A percentile compares a stretch with the other conserved stretches of the same genome.
phyloP scores from a whole-genome alignment of 2,888 invertebrate species.

The Cephus runcator region DNA sequence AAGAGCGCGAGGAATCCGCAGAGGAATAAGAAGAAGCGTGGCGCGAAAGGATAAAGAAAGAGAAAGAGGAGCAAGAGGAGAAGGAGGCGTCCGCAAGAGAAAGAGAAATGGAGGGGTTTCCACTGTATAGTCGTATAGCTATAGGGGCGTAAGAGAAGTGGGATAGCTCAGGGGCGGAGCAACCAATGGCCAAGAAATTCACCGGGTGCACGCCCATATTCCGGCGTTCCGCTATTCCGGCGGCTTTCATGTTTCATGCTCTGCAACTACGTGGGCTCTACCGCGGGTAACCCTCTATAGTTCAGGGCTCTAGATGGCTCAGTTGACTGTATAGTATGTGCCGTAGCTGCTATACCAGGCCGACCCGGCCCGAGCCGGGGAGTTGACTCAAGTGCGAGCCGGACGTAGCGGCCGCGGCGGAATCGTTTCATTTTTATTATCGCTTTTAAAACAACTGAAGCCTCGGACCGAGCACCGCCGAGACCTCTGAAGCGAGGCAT shows the following conservation, averaged over 20 bases:
- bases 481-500: constrained; percentile 42
- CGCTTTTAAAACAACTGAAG: constrained; percentile 47
- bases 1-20: not conserved
- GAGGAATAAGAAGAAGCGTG: not conserved
- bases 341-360: too few species aligned
- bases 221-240: too few species aligned
- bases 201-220: too few species aligned
- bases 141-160: not conserved
- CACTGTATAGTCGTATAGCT: not conserved
- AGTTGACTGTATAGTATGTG: too few species aligned
- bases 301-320: too few species aligned
- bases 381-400: too few species aligned
- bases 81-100: not conserved
- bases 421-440: constrained; percentile 63
- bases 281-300: too few species aligned
- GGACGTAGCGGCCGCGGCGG: constrained; percentile 25
- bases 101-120: not conserved
- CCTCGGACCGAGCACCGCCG: constrained; percentile 22
- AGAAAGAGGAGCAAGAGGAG: not conserved
- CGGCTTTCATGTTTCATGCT: too few species aligned
- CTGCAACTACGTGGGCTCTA: too few species aligned
- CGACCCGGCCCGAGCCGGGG: too few species aligned
- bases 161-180: too few species aligned
- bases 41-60: not conserved
- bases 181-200: too few species aligned